Evolutionary conservation across 2,888 invertebrate genomes (phyloP), one percentile per base, ranked within the genome.

Genomic region (Phengaris arion): DNA sequence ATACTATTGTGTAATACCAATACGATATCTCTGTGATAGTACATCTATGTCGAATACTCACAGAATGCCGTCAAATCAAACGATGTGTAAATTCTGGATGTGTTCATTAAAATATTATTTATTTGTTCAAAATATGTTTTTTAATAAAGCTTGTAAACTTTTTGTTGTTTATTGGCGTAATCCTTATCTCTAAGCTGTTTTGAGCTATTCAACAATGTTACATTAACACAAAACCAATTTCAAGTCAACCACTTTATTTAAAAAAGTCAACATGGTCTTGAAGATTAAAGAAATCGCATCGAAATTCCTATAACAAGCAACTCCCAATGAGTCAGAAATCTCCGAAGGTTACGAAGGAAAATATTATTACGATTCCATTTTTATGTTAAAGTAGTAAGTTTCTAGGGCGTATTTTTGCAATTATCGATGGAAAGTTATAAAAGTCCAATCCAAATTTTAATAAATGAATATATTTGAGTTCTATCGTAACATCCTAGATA

Each of bases 281-380:
- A 59, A 59, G 22, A 59, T 59, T 59, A 59, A 22, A 59, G 59
- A 59, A 59, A 59, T 59, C 10, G 22, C 59, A 10, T 59, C n/a
- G 55, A 9, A 52, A 2, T n/a, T 10, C 59, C 59, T 22, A 59
- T 59, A 10, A 59, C 59, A 59, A 22, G 22, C 22, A 59, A 22
- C 10, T 59, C 22, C 59, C 59, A 9, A 59, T 10, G 59, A 59
- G 22, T 59, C 22, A 9, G 59, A 22, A 59, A 59, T 59, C 59
- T 22, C 9, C 3, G 22, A 10, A 22, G 57, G 22, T 22, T 10
- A 59, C 22, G 59, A 59, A 22, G 22, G 59, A 59, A 59, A 59
- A 59, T 57, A n/a, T 57, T 57, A 3, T 9, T 57, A 57, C 15
- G 2, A 8, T 15, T 57, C 8, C n/a, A 8, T 59, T 9, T 59